These are phyloP conservation scores for Dasypolia templi DNA, from an alignment of 2,888 invertebrate species.

Conservation along the genomic window DNA sequence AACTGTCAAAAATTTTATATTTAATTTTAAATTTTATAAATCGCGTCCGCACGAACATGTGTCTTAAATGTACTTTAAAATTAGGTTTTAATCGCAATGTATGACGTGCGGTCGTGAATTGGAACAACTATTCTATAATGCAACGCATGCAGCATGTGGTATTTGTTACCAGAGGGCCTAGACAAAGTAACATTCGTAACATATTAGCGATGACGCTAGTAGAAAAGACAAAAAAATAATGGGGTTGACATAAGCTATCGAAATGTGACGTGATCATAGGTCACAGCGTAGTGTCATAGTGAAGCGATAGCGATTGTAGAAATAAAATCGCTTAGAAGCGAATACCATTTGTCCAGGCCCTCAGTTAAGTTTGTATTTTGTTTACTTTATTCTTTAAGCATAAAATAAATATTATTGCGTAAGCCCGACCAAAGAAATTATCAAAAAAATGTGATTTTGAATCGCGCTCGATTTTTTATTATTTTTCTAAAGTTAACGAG, in stretches of 20 bases:
- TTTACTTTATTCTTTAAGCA: neutral
- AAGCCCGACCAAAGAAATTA: neutral
- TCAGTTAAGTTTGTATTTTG: too few species aligned
- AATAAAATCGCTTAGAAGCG: too few species aligned
- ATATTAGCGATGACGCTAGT: too few species aligned
- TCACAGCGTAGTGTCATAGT: too few species aligned
- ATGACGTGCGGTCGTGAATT: neutral
- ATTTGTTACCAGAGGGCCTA: too few species aligned
- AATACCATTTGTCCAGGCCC: too few species aligned
- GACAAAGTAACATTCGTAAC: too few species aligned
- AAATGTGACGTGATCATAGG: too few species aligned
- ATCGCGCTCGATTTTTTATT: neutral
- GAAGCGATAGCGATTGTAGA: too few species aligned
- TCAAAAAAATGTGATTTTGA: constrained; percentile 7
- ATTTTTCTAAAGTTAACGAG: neutral
- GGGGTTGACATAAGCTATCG: too few species aligned
- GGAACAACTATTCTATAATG: neutral
- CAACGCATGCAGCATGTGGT: neutral
- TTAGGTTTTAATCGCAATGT: neutral
- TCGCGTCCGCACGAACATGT: neutral
- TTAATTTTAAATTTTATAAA: neutral
- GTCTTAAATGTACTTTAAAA: neutral
- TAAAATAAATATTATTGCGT: neutral
- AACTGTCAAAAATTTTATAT: constrained; percentile 1
- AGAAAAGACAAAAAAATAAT: too few species aligned